A percentile compares a stretch with the other conserved stretches of the same genome.
phyloP scores from a whole-genome alignment of 1,140 invertebrate genomes.

The Acromyrmex heyeri region DNA sequence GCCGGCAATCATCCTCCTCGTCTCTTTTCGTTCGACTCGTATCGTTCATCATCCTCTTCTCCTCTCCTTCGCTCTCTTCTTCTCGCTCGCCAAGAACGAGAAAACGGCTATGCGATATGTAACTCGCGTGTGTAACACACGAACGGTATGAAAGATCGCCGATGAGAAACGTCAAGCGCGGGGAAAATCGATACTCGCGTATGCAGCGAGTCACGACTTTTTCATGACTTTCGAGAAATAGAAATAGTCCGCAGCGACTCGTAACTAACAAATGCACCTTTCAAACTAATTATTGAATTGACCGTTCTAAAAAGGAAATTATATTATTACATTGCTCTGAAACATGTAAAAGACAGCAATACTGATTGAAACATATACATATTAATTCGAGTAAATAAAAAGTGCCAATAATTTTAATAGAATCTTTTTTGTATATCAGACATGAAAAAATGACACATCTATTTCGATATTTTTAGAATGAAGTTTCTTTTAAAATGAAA shows the following conservation, averaged over 20 bases:
- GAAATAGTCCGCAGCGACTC: neutral
- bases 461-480: constrained; percentile 12
- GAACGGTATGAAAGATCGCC: constrained; percentile 16
- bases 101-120: constrained; percentile 44
- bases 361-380: neutral
- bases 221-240: constrained; percentile 34
- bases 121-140: constrained; percentile 33
- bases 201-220: constrained; percentile 43
- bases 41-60: constrained; percentile 3
- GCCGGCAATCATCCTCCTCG: constrained; percentile 48
- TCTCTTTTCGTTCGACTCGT: constrained; percentile 37
- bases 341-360: neutral
- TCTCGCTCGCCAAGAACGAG: constrained; percentile 12
- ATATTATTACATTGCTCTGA: neutral
- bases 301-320: neutral
- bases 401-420: neutral
- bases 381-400: neutral
- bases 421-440: neutral
- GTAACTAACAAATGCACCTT: neutral
- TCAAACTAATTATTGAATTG: neutral
- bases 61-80: constrained; percentile 47
- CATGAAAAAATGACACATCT: neutral
- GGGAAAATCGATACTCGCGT: constrained; percentile 34
- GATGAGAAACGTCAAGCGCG: neutral
- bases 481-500: neutral